Percentiles rank a stretch among this genome's conserved stretches.
Conservation (phyloP, 2,888 invertebrate species). For the Pyrocoelia pectoralis region DNA sequence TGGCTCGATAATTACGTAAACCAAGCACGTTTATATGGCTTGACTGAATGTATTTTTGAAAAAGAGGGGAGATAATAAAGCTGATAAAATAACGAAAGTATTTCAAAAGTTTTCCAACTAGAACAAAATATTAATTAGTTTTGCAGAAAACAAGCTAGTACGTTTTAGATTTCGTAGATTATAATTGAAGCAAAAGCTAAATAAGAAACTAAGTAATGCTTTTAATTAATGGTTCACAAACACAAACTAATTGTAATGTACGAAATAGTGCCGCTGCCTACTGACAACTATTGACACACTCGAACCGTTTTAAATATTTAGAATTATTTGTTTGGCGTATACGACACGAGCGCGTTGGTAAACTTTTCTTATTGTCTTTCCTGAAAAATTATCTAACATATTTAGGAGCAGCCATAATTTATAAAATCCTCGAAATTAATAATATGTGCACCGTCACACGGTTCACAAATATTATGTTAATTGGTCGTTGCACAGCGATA, state of each 20-base stretch:
- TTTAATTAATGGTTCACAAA: constrained; percentile 32
- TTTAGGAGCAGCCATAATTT: background rate
- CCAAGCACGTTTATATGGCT: constrained; percentile 21
- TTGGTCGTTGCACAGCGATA: background rate
- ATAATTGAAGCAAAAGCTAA: constrained; percentile 30
- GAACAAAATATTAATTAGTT: constrained; percentile 32
- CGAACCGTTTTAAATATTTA: background rate
- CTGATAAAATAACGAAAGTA: constrained; percentile 27
- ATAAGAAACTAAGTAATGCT: constrained; percentile 25
- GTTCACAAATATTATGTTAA: background rate
- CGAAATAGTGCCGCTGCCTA: constrained; percentile 14
- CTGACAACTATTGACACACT: constrained; percentile 15
- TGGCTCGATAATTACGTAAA: constrained; percentile 27
- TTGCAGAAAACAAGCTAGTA: constrained; percentile 14
- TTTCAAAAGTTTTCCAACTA: constrained; percentile 28
- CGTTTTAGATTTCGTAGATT: constrained; percentile 19
- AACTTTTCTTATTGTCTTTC: background rate
- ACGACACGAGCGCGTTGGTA: background rate
- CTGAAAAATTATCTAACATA: background rate
- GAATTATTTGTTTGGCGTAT: background rate
- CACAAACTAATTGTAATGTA: constrained; percentile 24
- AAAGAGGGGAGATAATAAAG: constrained; percentile 22
- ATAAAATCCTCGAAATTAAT: too few relatives aligned
- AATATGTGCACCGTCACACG: background rate
- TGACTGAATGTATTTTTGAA: constrained; percentile 22